Conservation (phyloP, 1,140 invertebrate species). For the Ptiloglossa arizonensis region DNA sequence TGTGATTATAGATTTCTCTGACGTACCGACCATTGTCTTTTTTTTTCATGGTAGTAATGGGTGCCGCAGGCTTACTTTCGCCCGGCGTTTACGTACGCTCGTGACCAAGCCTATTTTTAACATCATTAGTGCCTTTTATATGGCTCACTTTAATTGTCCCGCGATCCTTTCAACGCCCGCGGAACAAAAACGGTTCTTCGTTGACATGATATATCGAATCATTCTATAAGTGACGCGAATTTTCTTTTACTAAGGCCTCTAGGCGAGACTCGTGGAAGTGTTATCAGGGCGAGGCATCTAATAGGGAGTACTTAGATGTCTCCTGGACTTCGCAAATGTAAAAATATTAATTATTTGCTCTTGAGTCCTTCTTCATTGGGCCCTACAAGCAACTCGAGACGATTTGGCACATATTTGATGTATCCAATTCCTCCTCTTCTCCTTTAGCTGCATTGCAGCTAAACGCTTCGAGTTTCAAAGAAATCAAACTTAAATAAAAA, state of each 20-base stretch:
- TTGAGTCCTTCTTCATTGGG: too few relatives aligned
- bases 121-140: slow-evolving; percentile 19
- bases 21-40: background rate
- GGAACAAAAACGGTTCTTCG: background rate
- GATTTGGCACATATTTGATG: too few relatives aligned
- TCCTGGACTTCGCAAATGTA: too few relatives aligned
- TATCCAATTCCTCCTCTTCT: too few relatives aligned
- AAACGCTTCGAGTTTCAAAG: too few relatives aligned
- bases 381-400: too few relatives aligned
- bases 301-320: background rate
- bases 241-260: background rate
- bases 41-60: slow-evolving; percentile 16
- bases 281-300: background rate
- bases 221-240: background rate
- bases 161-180: background rate
- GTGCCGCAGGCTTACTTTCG: slow-evolving; percentile 22
- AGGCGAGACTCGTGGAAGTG: background rate
- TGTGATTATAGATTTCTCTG: background rate
- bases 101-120: slow-evolving; percentile 49
- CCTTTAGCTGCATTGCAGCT: too few relatives aligned
- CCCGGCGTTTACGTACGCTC: slow-evolving; percentile 39
- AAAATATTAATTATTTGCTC: too few relatives aligned
- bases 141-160: slow-evolving; percentile 41
- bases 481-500: too few relatives aligned
- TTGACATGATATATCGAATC: background rate